Conservation (phyloP, 1,140 invertebrate genomes). For the Heliconius himera region DNA sequence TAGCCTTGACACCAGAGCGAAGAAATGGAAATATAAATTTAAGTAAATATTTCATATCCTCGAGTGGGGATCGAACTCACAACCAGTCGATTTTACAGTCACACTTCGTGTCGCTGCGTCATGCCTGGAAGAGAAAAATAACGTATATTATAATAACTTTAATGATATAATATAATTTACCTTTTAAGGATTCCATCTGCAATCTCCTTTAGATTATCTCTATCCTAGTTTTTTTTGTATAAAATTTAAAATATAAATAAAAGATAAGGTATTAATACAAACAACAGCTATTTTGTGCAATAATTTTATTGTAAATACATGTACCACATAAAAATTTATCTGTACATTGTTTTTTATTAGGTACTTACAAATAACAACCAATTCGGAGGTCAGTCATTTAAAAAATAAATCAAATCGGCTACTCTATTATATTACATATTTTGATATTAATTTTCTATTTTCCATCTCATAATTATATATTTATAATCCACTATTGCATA, state of each 20-base stretch:
- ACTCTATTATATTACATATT: slow-evolving; percentile 17
- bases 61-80: too few species aligned
- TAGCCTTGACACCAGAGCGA: too few species aligned
- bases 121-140: too few species aligned
- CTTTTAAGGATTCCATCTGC: neutral
- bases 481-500: slow-evolving; percentile 32
- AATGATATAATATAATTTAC: neutral
- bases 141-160: too few species aligned
- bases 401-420: slow-evolving; percentile 32
- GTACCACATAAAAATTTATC: slow-evolving; percentile 71
- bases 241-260: neutral
- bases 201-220: neutral
- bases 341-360: slow-evolving; percentile 58
- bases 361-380: slow-evolving; percentile 53
- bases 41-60: too few species aligned
- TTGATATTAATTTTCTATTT: slow-evolving; percentile 32
- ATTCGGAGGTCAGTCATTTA: slow-evolving; percentile 39
- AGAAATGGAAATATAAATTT: too few species aligned
- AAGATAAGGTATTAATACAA: slow-evolving; percentile 15
- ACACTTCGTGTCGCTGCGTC: too few species aligned
- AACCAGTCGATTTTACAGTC: too few species aligned
- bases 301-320: slow-evolving; percentile 68
- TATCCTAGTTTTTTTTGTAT: neutral
- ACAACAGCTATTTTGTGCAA: neutral
- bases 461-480: slow-evolving; percentile 4